Conservation (phyloP, 2,113 vertebrate genomes). For the Embiotoca jacksoni region DNA sequence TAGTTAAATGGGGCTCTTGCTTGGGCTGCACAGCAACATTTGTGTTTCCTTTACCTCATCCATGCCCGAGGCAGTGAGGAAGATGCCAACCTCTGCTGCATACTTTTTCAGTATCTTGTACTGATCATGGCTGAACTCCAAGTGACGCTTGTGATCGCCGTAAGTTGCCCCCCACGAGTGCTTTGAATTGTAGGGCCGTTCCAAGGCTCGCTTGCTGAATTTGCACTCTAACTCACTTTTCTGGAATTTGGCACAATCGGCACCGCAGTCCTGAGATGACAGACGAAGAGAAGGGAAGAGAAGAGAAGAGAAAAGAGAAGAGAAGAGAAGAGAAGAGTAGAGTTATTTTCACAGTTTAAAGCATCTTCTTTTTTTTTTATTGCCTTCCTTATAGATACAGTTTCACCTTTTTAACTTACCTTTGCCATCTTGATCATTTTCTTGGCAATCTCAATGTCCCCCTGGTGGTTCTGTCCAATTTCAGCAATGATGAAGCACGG, state of each 20-base stretch:
- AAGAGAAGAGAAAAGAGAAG: no score
- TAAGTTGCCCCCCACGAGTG: conserved; percentile 96
- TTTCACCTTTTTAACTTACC: conserved; percentile 71
- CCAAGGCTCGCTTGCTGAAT: conserved; percentile 92
- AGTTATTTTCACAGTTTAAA: neutral
- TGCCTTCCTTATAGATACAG: neutral
- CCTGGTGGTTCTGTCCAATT: conserved; percentile 95
- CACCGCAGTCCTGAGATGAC: conserved; percentile 90
- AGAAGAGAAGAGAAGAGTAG: neutral
- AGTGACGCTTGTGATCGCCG: conserved; percentile 93
- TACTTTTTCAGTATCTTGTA: conserved; percentile 92
- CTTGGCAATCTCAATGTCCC: conserved; percentile 91
- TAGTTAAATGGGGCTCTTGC: no score
- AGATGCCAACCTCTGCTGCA: conserved; percentile 92
- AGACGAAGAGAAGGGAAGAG: no score
- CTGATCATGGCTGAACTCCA: conserved; percentile 95
- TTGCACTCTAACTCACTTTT: conserved; percentile 96
- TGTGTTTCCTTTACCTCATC: neutral
- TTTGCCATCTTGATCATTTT: conserved; percentile 92
- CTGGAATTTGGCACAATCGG: conserved; percentile 99
- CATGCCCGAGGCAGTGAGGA: conserved; percentile 46
- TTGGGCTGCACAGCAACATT: no score
- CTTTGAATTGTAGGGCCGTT: conserved; percentile 88
- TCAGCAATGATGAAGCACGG: conserved; percentile 97
- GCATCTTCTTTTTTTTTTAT: no score